Evolutionary conservation across 2,113 vertebrate genomes (phyloP).

Genomic region (Melospiza georgiana): DNA sequence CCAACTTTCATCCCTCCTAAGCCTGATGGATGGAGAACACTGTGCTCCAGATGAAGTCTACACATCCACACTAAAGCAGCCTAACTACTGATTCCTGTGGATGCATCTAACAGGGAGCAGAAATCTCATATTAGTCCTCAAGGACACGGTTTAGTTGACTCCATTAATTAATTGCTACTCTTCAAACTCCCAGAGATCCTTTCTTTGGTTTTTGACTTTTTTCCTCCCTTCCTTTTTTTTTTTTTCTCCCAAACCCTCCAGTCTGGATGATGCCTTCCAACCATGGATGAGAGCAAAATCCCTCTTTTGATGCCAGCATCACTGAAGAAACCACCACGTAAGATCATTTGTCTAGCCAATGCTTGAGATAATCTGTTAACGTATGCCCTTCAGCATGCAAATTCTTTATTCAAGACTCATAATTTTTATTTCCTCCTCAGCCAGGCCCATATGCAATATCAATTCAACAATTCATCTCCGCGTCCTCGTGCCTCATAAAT

Average conservation of each 20-base stretch:
- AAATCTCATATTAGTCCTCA: not conserved
- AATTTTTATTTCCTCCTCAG: constrained; percentile 44
- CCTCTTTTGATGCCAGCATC: not conserved
- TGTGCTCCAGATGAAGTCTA: not conserved
- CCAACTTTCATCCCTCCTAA: not conserved
- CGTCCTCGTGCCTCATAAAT: not conserved
- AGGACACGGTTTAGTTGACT: not conserved
- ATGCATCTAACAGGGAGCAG: rapidly evolving
- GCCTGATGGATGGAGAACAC: not conserved
- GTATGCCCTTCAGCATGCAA: constrained; percentile 35
- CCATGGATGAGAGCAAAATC: not conserved
- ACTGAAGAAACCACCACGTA: not conserved
- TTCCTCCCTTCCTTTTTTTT: not conserved
- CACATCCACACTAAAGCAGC: not conserved
- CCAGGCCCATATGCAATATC: not conserved
- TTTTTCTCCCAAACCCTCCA: rapidly evolving
- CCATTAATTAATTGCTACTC: not conserved
- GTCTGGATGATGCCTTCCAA: not conserved
- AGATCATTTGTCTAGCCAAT: not conserved
- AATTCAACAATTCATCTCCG: constrained; percentile 5
- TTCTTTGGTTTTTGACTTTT: not conserved
- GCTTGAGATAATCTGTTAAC: constrained; percentile 4
- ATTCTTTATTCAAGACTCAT: constrained; percentile 34
- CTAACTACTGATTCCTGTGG: not conserved
- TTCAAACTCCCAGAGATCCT: not conserved